Conservation (phyloP, 2,797 vertebrate species). For the Limosa lapponica region DNA sequence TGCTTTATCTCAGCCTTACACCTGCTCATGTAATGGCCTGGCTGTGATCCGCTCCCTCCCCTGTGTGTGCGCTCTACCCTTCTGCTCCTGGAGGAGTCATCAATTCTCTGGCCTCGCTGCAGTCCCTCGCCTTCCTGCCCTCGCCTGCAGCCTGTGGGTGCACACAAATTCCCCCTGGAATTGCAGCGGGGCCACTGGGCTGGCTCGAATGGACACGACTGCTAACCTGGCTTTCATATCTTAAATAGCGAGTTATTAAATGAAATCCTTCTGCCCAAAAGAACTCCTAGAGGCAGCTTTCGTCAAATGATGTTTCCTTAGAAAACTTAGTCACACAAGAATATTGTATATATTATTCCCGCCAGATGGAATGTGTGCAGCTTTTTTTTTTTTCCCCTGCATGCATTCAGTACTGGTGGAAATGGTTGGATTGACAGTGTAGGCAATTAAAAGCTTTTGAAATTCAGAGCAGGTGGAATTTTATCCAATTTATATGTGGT, state of each 20-base stretch:
- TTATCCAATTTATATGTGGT: neutral
- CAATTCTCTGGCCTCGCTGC: neutral
- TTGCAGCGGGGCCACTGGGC: neutral
- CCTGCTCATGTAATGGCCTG: neutral
- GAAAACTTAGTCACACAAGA: neutral
- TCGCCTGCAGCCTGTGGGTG: neutral
- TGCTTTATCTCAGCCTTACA: conserved; percentile 58
- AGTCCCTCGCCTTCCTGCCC: neutral
- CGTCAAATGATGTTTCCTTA: neutral
- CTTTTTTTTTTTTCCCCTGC: neutral
- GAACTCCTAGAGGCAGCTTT: neutral
- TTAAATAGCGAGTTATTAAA: neutral
- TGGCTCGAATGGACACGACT: fast-evolving
- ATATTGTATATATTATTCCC: neutral
- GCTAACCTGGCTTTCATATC: neutral
- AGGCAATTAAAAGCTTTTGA: conserved; percentile 33
- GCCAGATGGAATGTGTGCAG: neutral
- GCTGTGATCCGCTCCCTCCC: neutral
- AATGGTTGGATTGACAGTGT: neutral
- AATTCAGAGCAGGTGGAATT: conserved; percentile 19
- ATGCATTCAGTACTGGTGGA: neutral
- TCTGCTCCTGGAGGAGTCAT: neutral
- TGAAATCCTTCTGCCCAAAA: neutral
- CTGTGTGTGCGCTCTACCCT: neutral
- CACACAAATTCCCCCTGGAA: neutral